Conservation (phyloP, 2,113 vertebrate genomes). For the Petroica traversi region DNA sequence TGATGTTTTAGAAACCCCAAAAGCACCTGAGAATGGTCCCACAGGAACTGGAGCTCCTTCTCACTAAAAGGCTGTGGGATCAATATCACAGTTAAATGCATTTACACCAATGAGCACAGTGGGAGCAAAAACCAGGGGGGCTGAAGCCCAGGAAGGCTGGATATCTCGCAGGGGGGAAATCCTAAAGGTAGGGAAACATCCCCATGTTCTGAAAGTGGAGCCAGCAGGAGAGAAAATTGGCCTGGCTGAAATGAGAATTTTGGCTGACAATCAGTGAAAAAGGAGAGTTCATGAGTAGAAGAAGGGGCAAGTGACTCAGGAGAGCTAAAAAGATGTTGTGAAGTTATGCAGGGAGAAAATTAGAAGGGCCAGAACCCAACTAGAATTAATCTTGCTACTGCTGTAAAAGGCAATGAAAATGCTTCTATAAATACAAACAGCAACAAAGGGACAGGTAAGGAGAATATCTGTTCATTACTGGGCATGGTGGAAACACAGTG, state of each 20-base stretch:
- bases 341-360: background rate
- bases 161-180: background rate
- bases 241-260: background rate
- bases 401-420: background rate
- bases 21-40: background rate
- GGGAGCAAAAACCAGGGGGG: background rate
- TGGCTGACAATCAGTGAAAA: background rate
- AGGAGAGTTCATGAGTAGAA: background rate
- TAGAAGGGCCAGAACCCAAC: background rate
- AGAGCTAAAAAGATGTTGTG: background rate
- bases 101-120: rapidly evolving
- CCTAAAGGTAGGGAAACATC: background rate
- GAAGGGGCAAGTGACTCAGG: background rate
- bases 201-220: background rate
- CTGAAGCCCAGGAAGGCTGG: background rate
- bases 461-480: background rate
- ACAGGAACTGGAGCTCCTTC: background rate
- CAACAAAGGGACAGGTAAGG: background rate
- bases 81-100: background rate
- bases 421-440: background rate
- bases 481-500: rapidly evolving
- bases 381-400: background rate
- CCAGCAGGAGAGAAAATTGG: background rate
- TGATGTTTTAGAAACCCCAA: background rate
- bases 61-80: background rate